Base-by-base conservation (phyloP, 2,888 invertebrate species). In the Nyleta sp. region DNA sequence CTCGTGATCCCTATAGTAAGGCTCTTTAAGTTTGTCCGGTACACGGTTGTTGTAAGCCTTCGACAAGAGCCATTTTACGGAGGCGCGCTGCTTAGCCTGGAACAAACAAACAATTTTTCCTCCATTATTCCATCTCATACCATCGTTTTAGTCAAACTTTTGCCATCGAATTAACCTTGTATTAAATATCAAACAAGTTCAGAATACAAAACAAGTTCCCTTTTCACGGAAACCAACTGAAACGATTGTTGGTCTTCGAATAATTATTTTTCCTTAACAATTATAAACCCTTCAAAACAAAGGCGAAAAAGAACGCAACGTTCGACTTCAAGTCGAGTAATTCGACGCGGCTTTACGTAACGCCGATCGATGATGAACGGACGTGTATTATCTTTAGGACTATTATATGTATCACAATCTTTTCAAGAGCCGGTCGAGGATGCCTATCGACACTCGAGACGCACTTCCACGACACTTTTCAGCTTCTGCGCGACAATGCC, bases 41-140 rank as follows among this genome's bases (percentile, higher is more conserved):
- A 95, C 96, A 92, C 95, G 94, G 93, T 97, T 97, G 93, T 98
- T 97, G 93, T 96, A 98, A 81, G 98, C 97, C 93, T 98, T 98
- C 86, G 97, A 96, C 84, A 98, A 93, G 87, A 99, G 95, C 98
- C 98, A 99, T 94, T 97, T 96, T 89, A 98, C 95, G 88, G 98
- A 97, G 89, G 98, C 97, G 92, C 96, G 94, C 92, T 98, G 97
- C 92, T 98, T 97, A 87, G 98, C 98, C 98, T 98, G 94, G 18
- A 95, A 95, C 89, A 91, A 91, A 88, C 86, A 75, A 68, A 67
- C 20, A 46, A 77, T 52, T 65, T 24, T 38, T 44, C 18, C n/a
- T n/a, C n/a, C n/a, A n/a, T n/a, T n/a, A n/a, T n/a, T n/a, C n/a
- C n/a, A n/a, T n/a, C n/a, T n/a, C n/a, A n/a, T n/a, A n/a, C n/a